Evolutionary conservation across 2,888 invertebrate genomes (phyloP).

Genomic region (Microplitis deprimator): DNA sequence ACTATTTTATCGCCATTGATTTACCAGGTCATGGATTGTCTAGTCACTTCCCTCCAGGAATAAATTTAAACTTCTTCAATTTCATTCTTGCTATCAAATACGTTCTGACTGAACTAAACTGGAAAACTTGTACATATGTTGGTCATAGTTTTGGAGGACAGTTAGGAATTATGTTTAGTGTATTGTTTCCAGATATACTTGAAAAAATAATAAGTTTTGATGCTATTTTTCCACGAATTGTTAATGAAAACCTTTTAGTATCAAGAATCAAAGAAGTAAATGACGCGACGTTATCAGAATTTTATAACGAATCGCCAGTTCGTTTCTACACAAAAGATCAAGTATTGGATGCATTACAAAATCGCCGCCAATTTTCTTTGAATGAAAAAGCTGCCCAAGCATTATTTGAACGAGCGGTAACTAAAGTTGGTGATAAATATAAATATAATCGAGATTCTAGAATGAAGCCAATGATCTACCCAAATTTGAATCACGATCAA

Average conservation of each 20-base stretch:
- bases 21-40: conserved; percentile 73
- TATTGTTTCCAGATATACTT: conserved; percentile 70
- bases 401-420: conserved; percentile 72
- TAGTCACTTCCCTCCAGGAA: conserved; percentile 68
- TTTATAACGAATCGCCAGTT: conserved; percentile 55
- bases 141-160: conserved; percentile 74
- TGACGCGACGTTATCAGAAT: conserved; percentile 65
- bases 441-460: conserved; percentile 76
- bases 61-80: conserved; percentile 64
- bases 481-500: conserved; percentile 54
- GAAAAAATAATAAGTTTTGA: conserved; percentile 72
- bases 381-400: conserved; percentile 72
- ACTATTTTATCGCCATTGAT: conserved; percentile 70
- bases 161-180: conserved; percentile 65
- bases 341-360: conserved; percentile 72
- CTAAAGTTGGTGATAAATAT: conserved; percentile 70
- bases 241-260: conserved; percentile 54
- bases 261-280: conserved; percentile 65
- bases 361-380: conserved; percentile 68
- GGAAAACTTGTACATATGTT: conserved; percentile 67
- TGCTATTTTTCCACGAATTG: conserved; percentile 61
- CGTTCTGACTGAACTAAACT: conserved; percentile 67
- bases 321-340: conserved; percentile 70
- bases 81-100: conserved; percentile 62
- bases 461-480: conserved; percentile 67